Base-by-base conservation (phyloP, 2,888 invertebrate species). In the Vanessa cardui region DNA sequence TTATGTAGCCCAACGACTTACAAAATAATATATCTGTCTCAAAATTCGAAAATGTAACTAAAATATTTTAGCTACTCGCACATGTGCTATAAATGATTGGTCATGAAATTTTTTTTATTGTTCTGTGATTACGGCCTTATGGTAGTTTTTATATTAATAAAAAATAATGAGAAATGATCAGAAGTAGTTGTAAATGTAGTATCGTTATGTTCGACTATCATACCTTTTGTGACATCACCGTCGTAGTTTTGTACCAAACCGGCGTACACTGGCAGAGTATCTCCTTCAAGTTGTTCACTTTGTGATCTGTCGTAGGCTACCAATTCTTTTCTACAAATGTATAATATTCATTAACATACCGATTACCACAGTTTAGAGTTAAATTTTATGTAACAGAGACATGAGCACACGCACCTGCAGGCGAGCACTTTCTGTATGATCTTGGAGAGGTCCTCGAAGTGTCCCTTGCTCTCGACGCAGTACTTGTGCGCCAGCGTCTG, bases 401-500 rank as follows among this genome's bases (percentile, higher is more conserved):
- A 6, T 12, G 12, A 15, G 6, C 8, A 18, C 44, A 39, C 33
- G 33, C 45, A 94, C 94, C 94, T 96, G 82, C 98, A 98, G 0
- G 99, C 98, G 73, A 98, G 93, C 26, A 99, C 98, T 83, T 97
- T 96, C 93, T 98, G 96, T 75, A 96, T 96, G 73, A 96, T 96
- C 88, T 96, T 96, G 81, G 96, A 98, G 1, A 99, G 94, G 82
- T 99, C 99, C 82, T 99, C 99, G 85, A 99, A 99, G 8, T 98
- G 97, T 6, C 96, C 96, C 85, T 98, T 98, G 83, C 98, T 99
- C 79, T 99, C 99, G 58, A 96, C 96, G 85, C 98, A 98, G 88
- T 99, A 99, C 83, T 98, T 97, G 85, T 98, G 98, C 2, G 99
- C 99, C 50, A 99, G 93, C 74, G 97, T 95, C 84, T 99, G 99